These are phyloP conservation scores for Watsonalla cultraria DNA, from an alignment of 2,888 invertebrate genomes.

Conservation along the genomic window DNA sequence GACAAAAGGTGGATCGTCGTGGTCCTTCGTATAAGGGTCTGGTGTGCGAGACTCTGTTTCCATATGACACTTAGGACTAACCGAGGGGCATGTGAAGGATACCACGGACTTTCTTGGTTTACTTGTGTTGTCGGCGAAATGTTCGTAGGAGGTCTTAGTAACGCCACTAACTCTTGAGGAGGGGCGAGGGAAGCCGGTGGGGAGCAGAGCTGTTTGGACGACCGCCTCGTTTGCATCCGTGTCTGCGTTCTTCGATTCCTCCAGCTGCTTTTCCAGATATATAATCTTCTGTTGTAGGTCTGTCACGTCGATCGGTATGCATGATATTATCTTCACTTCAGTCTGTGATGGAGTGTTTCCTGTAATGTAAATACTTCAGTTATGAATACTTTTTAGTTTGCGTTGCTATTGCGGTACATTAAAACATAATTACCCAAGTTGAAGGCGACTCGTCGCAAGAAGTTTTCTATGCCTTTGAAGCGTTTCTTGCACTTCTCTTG, in stretches of 20 bases:
- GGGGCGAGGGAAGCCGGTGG: not conserved
- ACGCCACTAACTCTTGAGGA: not conserved
- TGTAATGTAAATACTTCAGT: slow-evolving; percentile 23
- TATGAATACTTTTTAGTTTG: slow-evolving; percentile 5
- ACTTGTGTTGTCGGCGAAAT: not conserved
- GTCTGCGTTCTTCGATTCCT: slow-evolving; percentile 17
- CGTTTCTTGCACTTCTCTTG: slow-evolving; percentile 32
- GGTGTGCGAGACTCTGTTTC: not conserved
- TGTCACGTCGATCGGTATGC: slow-evolving; percentile 69
- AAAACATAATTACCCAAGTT: slow-evolving; percentile 44
- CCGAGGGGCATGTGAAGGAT: not conserved
- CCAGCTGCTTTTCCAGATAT: slow-evolving; percentile 48
- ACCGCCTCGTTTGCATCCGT: not conserved
- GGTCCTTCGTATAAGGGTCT: not conserved
- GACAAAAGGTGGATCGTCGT: not conserved
- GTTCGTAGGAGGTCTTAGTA: not conserved
- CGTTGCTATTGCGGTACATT: too few species aligned
- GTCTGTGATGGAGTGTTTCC: slow-evolving; percentile 67
- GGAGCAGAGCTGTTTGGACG: not conserved
- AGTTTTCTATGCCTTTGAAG: slow-evolving; percentile 63
- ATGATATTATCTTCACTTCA: slow-evolving; percentile 71
- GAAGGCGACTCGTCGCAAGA: slow-evolving; percentile 57
- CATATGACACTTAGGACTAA: not conserved
- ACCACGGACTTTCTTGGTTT: not conserved
- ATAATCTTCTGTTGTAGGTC: slow-evolving; percentile 63